Conservation (phyloP, 1,140 invertebrate species). For the Anadara kagoshimensis region DNA sequence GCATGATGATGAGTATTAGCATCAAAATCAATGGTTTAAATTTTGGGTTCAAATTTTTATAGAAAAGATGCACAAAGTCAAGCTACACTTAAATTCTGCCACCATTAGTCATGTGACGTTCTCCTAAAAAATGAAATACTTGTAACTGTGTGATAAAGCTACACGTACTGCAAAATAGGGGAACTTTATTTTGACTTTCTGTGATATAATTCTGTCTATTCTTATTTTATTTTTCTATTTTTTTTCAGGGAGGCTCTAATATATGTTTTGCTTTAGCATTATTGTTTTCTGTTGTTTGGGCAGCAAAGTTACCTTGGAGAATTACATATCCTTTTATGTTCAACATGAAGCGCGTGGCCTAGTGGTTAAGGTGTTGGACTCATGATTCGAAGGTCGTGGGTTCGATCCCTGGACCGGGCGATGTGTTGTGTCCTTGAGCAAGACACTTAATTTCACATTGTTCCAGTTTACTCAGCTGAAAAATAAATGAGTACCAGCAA, state of each 20-base stretch:
- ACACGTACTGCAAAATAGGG: not conserved
- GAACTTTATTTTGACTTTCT: not conserved
- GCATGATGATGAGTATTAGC: too few relatives aligned
- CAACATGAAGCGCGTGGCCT: not conserved
- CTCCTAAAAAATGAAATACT: not conserved
- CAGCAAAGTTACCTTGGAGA: conserved; percentile 49
- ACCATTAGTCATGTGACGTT: not conserved
- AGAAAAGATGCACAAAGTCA: not conserved
- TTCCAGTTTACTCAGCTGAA: too few relatives aligned
- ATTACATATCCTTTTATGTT: conserved; percentile 29
- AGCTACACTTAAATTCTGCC: not conserved
- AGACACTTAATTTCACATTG: too few relatives aligned
- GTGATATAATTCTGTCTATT: not conserved
- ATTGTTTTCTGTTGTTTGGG: conserved; percentile 43
- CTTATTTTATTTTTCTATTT: not conserved
- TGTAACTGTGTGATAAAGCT: not conserved
- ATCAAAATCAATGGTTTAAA: too few relatives aligned
- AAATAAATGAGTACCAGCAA: too few relatives aligned
- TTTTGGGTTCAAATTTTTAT: too few relatives aligned
- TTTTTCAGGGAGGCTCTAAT: conserved; percentile 41
- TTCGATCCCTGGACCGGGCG: too few relatives aligned
- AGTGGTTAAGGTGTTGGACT: too few relatives aligned
- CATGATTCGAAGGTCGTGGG: too few relatives aligned
- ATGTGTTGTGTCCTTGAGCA: too few relatives aligned
- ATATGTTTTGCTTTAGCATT: conserved; percentile 34